phyloP scores from a whole-genome alignment of 37 sponge, comb jelly and placozoan species.

The Aplysina aerophoba region DNA sequence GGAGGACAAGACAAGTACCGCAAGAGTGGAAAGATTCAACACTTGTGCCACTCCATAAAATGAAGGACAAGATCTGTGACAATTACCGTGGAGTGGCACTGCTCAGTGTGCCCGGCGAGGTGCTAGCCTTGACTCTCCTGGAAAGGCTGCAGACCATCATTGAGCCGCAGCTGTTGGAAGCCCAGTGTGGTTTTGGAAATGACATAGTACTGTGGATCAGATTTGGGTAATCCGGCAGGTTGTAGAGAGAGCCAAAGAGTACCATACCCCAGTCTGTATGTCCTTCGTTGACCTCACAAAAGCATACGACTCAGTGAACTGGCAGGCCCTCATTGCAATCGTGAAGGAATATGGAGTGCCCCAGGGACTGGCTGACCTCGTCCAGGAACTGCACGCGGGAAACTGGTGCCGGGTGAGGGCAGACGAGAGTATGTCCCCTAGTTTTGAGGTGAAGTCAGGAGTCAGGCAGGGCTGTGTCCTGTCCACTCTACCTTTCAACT shows the following conservation, averaged over 20 bases:
- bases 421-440: background rate
- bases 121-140: too few relatives aligned
- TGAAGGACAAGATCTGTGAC: too few relatives aligned
- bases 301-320: background rate
- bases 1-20: too few relatives aligned
- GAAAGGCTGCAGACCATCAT: too few relatives aligned
- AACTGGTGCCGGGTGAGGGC: background rate
- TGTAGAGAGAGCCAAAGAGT: background rate
- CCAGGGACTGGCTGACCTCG: background rate
- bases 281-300: conserved; percentile 5
- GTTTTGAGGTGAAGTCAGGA: background rate
- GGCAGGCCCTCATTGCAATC: background rate
- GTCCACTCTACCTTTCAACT: background rate
- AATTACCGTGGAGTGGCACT: too few relatives aligned
- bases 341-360: background rate
- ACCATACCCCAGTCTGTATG: background rate
- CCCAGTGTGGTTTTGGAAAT: conserved; percentile 3
- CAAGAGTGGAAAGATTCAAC: too few relatives aligned
- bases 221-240: background rate
- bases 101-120: too few relatives aligned
- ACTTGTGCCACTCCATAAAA: too few relatives aligned
- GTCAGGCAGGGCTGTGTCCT: conserved; percentile 8
- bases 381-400: background rate
- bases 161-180: too few relatives aligned
- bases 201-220: background rate